Conservation (phyloP, 2,113 vertebrate genomes). For the Elgaria multicarinata region DNA sequence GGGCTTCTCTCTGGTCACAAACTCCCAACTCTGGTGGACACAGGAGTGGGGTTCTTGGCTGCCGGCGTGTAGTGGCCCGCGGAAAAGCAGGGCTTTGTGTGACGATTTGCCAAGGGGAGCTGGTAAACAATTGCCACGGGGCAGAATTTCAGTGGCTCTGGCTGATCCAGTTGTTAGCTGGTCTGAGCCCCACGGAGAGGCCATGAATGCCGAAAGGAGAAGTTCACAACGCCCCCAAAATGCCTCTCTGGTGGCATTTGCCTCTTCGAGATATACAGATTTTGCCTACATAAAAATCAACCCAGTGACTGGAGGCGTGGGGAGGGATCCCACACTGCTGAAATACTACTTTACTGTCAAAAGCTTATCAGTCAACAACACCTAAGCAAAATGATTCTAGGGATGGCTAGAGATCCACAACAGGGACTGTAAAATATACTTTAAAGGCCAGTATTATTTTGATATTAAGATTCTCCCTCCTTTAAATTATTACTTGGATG, state of each 20-base stretch:
- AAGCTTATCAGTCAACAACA: not conserved
- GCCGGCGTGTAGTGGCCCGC: constrained; percentile 55
- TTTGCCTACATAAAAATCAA: constrained; percentile 21
- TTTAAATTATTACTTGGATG: not conserved
- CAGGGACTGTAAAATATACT: constrained; percentile 32
- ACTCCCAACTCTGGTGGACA: constrained; percentile 73
- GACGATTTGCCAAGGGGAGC: constrained; percentile 52
- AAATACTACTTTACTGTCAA: not conserved
- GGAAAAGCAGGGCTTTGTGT: constrained; percentile 62
- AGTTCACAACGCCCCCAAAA: constrained; percentile 66
- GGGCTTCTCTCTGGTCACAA: constrained; percentile 69
- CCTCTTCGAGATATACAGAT: constrained; percentile 46
- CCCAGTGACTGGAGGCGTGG: not conserved
- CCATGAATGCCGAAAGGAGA: constrained; percentile 57
- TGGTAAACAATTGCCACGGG: constrained; percentile 56
- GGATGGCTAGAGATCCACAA: constrained; percentile 8
- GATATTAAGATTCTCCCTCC: not conserved
- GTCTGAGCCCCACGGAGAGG: constrained; percentile 61
- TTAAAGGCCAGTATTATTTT: constrained; percentile 42
- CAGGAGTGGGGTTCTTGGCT: constrained; percentile 55
- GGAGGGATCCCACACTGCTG: not conserved
- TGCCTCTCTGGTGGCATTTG: constrained; percentile 40
- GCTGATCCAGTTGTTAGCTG: not conserved
- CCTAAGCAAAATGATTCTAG: not conserved
- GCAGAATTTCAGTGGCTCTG: constrained; percentile 26